These are phyloP conservation scores for Acanthiza pusilla DNA, from an alignment of 2,797 vertebrate species.

Conservation along the genomic window DNA sequence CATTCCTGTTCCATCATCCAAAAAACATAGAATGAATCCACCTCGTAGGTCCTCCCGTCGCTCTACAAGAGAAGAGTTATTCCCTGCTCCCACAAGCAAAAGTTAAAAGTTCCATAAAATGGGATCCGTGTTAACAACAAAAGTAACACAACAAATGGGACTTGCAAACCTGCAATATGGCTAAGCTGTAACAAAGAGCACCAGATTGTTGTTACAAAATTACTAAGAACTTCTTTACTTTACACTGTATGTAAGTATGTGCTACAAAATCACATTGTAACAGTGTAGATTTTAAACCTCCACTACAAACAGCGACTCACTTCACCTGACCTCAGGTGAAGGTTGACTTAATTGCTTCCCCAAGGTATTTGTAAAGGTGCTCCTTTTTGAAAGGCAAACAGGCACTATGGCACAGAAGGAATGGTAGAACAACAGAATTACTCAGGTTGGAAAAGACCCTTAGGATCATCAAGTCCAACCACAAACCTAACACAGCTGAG, in stretches of 20 bases:
- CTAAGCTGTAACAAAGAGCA: background rate
- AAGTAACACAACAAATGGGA: background rate
- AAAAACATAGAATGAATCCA: constrained; percentile 94
- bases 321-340: background rate
- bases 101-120: background rate
- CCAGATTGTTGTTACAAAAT: background rate
- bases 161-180: background rate
- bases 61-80: constrained; percentile 73
- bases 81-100: background rate
- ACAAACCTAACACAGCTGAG: background rate
- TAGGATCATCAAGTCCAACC: background rate
- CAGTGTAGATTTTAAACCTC: background rate
- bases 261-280: background rate
- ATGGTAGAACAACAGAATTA: background rate
- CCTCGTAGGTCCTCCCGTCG: constrained; percentile 87
- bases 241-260: background rate
- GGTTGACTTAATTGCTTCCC: background rate
- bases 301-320: background rate
- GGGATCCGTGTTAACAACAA: background rate
- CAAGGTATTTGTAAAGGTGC: background rate
- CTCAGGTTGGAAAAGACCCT: background rate
- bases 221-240: background rate
- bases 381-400: background rate
- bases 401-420: background rate
- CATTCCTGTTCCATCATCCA: constrained; percentile 98